A percentile compares a stretch with the other conserved stretches of the same genome.
Conservation (phyloP, 1,140 invertebrate genomes). For the Heliconius hermathena region DNA sequence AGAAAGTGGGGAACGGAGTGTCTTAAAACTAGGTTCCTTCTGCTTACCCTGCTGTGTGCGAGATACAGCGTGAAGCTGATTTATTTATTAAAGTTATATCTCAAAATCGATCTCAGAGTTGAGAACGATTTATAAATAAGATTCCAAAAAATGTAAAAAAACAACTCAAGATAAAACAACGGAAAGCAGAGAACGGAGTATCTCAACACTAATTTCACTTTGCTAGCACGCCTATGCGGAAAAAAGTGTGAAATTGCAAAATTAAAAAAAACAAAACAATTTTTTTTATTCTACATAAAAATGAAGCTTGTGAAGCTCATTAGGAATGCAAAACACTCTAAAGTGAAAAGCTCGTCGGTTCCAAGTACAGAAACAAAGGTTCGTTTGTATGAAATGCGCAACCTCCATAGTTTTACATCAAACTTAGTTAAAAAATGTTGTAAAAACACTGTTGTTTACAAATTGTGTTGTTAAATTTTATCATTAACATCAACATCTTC, state of each 20-base stretch:
- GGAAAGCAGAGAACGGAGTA: no score
- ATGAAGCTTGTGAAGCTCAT: background rate
- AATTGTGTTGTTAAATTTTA: background rate
- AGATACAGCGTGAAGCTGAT: no score
- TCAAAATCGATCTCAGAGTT: no score
- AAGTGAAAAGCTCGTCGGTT: slow-evolving; percentile 10
- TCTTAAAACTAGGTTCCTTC: no score
- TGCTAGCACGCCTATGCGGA: no score
- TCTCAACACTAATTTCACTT: no score
- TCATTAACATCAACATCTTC: background rate
- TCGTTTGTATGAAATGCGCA: background rate
- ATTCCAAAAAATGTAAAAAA: no score
- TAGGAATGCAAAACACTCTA: background rate
- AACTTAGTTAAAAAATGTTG: slow-evolving; percentile 2
- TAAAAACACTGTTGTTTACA: background rate
- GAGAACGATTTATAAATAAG: no score
- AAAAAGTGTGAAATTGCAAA: background rate
- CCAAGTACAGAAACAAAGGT: background rate
- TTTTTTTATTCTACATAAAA: background rate
- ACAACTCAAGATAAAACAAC: no score
- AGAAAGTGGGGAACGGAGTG: no score
- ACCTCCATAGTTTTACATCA: background rate
- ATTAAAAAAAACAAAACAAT: background rate
- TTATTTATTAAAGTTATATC: no score
- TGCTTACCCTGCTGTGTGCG: no score